Evolutionary conservation across 2,113 vertebrate genomes (phyloP).

Genomic region (Alexandromys fortis): DNA sequence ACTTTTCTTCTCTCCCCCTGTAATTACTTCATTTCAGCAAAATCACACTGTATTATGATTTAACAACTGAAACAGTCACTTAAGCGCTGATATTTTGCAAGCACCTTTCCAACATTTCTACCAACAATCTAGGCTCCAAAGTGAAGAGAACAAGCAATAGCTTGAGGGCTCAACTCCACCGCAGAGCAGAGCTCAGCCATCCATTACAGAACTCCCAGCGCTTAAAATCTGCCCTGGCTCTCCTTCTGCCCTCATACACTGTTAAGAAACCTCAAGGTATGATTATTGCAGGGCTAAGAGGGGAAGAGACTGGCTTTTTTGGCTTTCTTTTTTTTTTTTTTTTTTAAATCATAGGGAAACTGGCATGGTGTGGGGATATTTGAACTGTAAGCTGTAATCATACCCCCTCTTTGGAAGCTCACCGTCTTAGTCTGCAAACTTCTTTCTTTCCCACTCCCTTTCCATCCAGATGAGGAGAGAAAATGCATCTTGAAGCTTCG

Average conservation of each 20-base stretch:
- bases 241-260: not conserved
- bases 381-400: not conserved
- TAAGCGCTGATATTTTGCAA: slow-evolving; percentile 61
- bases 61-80: slow-evolving; percentile 73
- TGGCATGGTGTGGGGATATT: not conserved
- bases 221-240: not conserved
- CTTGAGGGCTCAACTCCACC: not conserved
- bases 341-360: not conserved
- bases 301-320: not conserved
- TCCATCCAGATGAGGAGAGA: not conserved
- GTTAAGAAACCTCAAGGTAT: not conserved
- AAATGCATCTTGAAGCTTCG: not conserved
- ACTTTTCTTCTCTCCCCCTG: slow-evolving; percentile 72
- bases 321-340: not conserved
- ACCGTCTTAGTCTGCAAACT: not conserved
- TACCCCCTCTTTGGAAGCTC: not conserved
- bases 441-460: not conserved
- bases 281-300: not conserved
- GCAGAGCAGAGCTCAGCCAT: not conserved
- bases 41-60: slow-evolving; percentile 71
- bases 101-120: slow-evolving; percentile 5
- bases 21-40: slow-evolving; percentile 78
- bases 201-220: not conserved
- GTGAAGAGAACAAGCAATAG: not conserved
- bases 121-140: not conserved